Evolutionary conservation across 2,888 invertebrate genomes (phyloP), one percentile per base, ranked within the genome.

Genomic region (Orchesellides sinensis): DNA sequence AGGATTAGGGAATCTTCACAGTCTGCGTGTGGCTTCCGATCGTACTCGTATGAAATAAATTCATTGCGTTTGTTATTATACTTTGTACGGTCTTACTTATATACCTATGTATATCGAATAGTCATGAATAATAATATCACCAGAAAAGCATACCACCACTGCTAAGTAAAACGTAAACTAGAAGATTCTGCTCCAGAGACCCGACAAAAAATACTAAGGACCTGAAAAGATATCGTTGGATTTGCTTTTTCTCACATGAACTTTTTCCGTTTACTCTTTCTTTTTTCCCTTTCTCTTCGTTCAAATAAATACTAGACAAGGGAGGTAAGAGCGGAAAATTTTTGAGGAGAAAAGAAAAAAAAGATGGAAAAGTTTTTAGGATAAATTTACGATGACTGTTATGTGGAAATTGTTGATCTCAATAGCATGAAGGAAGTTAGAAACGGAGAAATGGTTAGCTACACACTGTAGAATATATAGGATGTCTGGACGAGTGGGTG

Each of bases 331-430:
- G 52, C 2, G 47, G 4, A 52, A 17, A 8, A 8, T 52, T 52
- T 19, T 52, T 1, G 19, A 68, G 49, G 10, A 32, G 12, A 14
- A 23, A 29, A 54, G 23, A 23, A 17, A 21, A 21, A 54, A 52
- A 35, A 27, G 14, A 3, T 25, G 6, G 23, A 1, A 69, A 69
- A 54, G 32, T 69, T 69, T 69, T 35, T 29, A 29, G 27, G 40
- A 40, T 25, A 54, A 56, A 70, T 70, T 56, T 56, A 70, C 40
- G 56, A 56, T 54, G 40, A 70, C 56, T 56, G n/a, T n/a, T 45
- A 56, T 14, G 35, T 8, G 25, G 56, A 52, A 29, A 32, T 19
- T 52, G 35, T 69, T 52, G 69, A 69, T 49, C 49, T 69, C 23
- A 21, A 52, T 52, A n/a, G 40, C 8, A 19, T 17, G 19, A 21